Conservation (phyloP, 2,797 vertebrate genomes). For the Arvicola amphibius region DNA sequence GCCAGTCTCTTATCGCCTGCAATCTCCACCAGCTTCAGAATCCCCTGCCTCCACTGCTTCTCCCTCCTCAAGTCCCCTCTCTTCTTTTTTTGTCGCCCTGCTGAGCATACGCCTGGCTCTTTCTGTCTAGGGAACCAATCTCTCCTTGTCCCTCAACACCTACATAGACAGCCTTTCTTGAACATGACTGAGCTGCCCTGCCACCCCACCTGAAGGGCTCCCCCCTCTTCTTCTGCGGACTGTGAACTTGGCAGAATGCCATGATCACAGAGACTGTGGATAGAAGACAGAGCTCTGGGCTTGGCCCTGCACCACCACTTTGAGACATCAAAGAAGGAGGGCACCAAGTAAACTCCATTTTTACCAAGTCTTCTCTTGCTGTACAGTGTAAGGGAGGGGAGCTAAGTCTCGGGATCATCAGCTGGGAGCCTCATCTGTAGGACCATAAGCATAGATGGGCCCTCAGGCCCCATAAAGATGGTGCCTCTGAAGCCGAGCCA, state of each 20-base stretch:
- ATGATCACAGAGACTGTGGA: not conserved
- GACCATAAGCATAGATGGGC: not conserved
- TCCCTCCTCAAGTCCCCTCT: not conserved
- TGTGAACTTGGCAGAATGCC: not conserved
- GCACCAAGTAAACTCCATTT: not conserved
- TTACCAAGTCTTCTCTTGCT: not conserved
- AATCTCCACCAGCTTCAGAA: not conserved
- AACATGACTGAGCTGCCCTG: not conserved
- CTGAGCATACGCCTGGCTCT: not conserved
- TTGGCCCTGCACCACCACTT: not conserved
- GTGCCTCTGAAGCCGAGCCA: not conserved
- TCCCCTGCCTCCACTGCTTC: not conserved
- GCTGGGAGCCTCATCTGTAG: not conserved
- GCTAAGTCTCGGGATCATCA: not conserved
- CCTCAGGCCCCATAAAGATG: not conserved
- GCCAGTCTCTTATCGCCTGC: not conserved
- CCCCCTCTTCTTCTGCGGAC: not conserved
- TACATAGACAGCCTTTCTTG: not conserved
- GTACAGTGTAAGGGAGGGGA: not conserved
- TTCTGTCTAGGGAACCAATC: not conserved
- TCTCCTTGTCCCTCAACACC: not conserved
- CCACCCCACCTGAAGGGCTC: not conserved
- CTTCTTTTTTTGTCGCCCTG: not conserved
- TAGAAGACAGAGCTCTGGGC: not conserved
- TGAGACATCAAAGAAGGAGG: not conserved